Evolutionary conservation across 2,888 invertebrate genomes (phyloP).

Genomic region (Herminia tarsipennalis): DNA sequence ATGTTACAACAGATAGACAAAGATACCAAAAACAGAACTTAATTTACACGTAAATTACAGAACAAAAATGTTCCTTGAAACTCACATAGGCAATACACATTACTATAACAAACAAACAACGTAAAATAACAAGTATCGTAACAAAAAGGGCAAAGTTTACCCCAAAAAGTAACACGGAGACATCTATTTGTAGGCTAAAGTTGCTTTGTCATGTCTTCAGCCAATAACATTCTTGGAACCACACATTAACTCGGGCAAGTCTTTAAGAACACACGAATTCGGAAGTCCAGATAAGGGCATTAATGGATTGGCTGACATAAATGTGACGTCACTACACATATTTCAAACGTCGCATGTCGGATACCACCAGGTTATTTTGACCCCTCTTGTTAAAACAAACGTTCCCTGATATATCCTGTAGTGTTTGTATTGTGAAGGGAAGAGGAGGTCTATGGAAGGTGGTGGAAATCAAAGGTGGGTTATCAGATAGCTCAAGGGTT

Average conservation of each 20-base stretch:
- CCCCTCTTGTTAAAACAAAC: constrained; percentile 18
- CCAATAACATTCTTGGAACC: constrained; percentile 61
- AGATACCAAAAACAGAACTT: no score
- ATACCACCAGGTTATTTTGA: constrained; percentile 51
- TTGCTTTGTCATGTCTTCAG: constrained; percentile 66
- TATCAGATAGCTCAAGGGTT: constrained; percentile 83
- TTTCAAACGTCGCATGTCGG: constrained; percentile 79
- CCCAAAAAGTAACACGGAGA: constrained; percentile 11
- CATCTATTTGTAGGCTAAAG: constrained; percentile 29
- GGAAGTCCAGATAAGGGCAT: constrained; percentile 82
- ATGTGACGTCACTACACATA: constrained; percentile 84
- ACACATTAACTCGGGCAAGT: constrained; percentile 60
- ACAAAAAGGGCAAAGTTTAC: constrained; percentile 4
- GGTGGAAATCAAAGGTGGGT: constrained; percentile 61
- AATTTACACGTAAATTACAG: no score
- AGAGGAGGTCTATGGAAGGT: constrained; percentile 45
- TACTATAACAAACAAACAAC: background rate
- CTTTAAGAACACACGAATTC: constrained; percentile 69
- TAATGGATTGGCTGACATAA: constrained; percentile 85
- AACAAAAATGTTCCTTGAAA: background rate
- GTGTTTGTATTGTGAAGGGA: constrained; percentile 6
- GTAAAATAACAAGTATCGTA: constrained; percentile 3
- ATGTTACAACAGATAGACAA: no score
- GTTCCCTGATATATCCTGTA: background rate
- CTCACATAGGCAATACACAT: background rate